Evolutionary conservation across 1,140 invertebrate genomes (phyloP).

Genomic region (Dendrolimus punctatus): DNA sequence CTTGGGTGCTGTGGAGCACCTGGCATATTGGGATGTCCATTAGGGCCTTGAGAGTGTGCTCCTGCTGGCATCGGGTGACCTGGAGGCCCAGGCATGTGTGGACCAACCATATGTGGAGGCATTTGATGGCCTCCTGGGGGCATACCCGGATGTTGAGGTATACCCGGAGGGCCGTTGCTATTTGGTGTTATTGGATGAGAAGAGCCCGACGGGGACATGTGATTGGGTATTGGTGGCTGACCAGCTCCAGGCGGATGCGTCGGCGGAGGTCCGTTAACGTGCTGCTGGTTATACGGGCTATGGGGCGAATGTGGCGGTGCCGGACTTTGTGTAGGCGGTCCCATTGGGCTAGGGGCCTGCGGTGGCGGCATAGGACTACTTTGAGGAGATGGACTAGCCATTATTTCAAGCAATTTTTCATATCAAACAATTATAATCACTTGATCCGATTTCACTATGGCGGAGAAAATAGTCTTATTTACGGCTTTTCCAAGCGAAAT

Average conservation of each 20-base stretch:
- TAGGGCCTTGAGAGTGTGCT: slow-evolving; percentile 58
- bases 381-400: slow-evolving; percentile 87
- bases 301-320: slow-evolving; percentile 85
- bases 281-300: slow-evolving; percentile 77
- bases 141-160: slow-evolving; percentile 59
- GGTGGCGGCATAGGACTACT: slow-evolving; percentile 89
- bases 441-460: slow-evolving; percentile 3
- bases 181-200: slow-evolving; percentile 48
- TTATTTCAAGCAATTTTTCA: slow-evolving; percentile 18
- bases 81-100: slow-evolving; percentile 54
- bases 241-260: slow-evolving; percentile 38
- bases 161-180: slow-evolving; percentile 51
- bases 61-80: slow-evolving; percentile 58
- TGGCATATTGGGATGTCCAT: slow-evolving; percentile 58
- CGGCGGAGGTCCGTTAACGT: slow-evolving; percentile 70
- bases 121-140: slow-evolving; percentile 64
- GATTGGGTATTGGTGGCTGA: slow-evolving; percentile 53
- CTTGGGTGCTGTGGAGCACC: slow-evolving; percentile 53
- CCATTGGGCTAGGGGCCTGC: slow-evolving; percentile 88
- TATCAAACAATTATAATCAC: slow-evolving; percentile 4
- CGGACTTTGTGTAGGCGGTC: slow-evolving; percentile 85
- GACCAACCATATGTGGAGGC: slow-evolving; percentile 58
- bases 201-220: slow-evolving; percentile 55
- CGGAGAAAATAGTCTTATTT: slow-evolving; percentile 1
- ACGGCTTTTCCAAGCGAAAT: no score